phyloP scores from a whole-genome alignment of 2,797 vertebrate genomes.

The Buphagus erythrorhynchus region DNA sequence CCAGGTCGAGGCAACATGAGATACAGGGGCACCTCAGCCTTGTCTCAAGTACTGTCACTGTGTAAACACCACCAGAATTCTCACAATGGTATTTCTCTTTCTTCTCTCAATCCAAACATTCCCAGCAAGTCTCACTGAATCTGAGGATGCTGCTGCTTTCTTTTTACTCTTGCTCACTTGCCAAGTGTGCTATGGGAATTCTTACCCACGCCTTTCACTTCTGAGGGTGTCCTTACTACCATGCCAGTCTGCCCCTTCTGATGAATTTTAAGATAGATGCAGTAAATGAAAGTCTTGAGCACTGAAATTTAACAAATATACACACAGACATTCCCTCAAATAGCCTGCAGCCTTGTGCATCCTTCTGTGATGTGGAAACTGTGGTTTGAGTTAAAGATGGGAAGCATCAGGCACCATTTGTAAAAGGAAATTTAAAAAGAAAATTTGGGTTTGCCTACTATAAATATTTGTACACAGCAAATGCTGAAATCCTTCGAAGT shows the following conservation, averaged over 20 bases:
- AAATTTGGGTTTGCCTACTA: background rate
- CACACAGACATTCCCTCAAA: background rate
- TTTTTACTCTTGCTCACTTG: background rate
- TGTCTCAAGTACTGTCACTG: background rate
- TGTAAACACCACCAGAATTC: background rate
- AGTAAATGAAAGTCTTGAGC: background rate
- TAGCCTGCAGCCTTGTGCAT: background rate
- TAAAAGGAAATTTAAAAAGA: background rate
- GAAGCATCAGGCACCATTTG: background rate
- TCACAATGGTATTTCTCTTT: background rate
- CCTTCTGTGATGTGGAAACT: background rate
- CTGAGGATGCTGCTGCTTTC: background rate
- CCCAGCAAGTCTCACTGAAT: background rate
- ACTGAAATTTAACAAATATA: background rate
- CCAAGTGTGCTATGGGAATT: background rate
- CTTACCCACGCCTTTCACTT: background rate
- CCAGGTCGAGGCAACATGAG: background rate
- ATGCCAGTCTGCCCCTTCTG: background rate
- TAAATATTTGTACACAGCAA: background rate
- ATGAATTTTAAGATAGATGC: background rate
- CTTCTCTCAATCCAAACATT: background rate
- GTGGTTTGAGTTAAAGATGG: background rate
- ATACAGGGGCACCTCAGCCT: background rate
- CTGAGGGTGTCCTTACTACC: background rate
- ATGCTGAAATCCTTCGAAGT: background rate